phyloP scores from a whole-genome alignment of 1,140 invertebrate genomes.

The Fopius arisanus region DNA sequence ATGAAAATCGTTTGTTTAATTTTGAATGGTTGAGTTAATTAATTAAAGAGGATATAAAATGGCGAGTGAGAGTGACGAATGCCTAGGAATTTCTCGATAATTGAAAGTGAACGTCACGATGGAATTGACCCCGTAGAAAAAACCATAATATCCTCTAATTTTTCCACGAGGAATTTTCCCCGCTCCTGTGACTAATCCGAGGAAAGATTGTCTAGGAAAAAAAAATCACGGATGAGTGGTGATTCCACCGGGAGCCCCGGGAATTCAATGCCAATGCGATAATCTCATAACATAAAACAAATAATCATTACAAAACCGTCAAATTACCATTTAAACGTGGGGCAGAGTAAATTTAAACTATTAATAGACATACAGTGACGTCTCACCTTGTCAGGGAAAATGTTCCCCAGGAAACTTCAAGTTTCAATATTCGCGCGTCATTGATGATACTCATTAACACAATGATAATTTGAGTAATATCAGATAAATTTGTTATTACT shows the following conservation, averaged over 20 bases:
- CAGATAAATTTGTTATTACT: not conserved
- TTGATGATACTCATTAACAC: not conserved
- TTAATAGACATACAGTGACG: not conserved
- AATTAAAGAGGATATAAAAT: no score
- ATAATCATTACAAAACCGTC: not conserved
- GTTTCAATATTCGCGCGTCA: not conserved
- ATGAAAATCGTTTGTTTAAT: no score
- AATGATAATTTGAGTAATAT: not conserved
- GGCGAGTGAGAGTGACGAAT: no score
- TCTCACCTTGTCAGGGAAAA: not conserved
- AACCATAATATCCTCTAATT: not conserved
- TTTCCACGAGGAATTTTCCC: not conserved
- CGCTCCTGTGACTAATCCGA: not conserved
- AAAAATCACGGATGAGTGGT: not conserved
- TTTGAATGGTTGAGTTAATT: no score
- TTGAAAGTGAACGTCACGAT: no score
- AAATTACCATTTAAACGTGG: not conserved
- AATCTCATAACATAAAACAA: constrained; percentile 6
- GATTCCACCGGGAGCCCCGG: not conserved
- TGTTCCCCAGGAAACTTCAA: not conserved
- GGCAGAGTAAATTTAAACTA: not conserved
- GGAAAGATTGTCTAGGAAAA: not conserved
- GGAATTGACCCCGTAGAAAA: not conserved
- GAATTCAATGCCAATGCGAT: not conserved
- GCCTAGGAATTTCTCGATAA: not conserved